These are phyloP conservation scores for Cancer borealis DNA, from an alignment of 2,888 invertebrate species.

Conservation along the genomic window DNA sequence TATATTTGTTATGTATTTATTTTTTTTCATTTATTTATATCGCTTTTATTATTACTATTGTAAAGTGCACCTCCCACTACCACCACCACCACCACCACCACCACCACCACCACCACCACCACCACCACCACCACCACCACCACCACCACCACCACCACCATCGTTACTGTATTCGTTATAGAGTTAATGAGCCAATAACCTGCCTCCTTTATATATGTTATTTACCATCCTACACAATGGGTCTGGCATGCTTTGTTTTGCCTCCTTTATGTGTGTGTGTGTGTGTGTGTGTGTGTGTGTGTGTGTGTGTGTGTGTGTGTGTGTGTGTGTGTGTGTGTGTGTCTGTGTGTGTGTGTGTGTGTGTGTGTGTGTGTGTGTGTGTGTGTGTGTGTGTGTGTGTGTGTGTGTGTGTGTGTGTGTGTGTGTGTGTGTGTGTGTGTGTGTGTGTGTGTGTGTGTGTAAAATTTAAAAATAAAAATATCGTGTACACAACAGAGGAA, in stretches of 20 bases:
- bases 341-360: no score
- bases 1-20: background rate
- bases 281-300: background rate
- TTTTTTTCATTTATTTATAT: no score
- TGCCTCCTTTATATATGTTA: conserved; percentile 3
- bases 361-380: conserved; percentile 14
- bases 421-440: conserved; percentile 12
- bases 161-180: conserved; percentile 1
- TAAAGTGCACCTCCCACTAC: background rate
- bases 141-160: conserved; percentile 7
- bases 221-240: background rate
- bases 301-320: background rate
- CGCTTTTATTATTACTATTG: background rate
- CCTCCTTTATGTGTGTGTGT: conserved; percentile 6
- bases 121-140: background rate
- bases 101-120: background rate
- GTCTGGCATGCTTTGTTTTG: background rate
- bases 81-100: background rate
- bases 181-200: conserved; percentile 20
- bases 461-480: no score
- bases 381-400: background rate
- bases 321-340: background rate
- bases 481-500: no score
- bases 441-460: background rate
- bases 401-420: background rate